Evolutionary conservation across 35 echinoderm and acorn worm genomes (phyloP).

Genomic region (Holothuria glaberrima): DNA sequence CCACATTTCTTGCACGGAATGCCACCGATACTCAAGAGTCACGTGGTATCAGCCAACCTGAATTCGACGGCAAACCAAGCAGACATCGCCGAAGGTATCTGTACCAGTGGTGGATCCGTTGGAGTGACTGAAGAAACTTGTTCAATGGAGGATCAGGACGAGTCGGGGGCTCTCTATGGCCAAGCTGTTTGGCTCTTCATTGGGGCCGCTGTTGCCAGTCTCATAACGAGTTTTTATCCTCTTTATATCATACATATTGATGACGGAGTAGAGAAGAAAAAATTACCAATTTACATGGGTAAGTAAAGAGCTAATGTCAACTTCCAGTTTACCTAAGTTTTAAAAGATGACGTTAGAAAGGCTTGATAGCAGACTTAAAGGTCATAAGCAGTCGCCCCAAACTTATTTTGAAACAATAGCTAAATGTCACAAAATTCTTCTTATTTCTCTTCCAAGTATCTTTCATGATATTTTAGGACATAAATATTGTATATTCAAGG

Average conservation of each 20-base stretch:
- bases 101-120: background rate
- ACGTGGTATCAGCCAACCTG: background rate
- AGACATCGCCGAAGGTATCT: background rate
- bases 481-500: no score
- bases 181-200: constrained; percentile 35
- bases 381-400: no score
- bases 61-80: background rate
- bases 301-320: background rate
- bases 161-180: constrained; percentile 14
- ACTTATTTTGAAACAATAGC: no score
- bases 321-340: no score
- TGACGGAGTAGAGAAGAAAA: constrained; percentile 47
- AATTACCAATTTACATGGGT: constrained; percentile 51
- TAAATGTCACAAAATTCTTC: no score
- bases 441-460: no score
- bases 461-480: no score
- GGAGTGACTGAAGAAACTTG: background rate
- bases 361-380: no score
- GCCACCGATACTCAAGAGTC: constrained; percentile 3
- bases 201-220: constrained; percentile 9
- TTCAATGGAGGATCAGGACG: background rate
- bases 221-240: constrained; percentile 46
- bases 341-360: no score
- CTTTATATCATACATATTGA: constrained; percentile 37
- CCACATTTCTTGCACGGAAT: background rate